Conservation (phyloP, 2,797 vertebrate species). For the Pseudotriccus pelzelni region DNA sequence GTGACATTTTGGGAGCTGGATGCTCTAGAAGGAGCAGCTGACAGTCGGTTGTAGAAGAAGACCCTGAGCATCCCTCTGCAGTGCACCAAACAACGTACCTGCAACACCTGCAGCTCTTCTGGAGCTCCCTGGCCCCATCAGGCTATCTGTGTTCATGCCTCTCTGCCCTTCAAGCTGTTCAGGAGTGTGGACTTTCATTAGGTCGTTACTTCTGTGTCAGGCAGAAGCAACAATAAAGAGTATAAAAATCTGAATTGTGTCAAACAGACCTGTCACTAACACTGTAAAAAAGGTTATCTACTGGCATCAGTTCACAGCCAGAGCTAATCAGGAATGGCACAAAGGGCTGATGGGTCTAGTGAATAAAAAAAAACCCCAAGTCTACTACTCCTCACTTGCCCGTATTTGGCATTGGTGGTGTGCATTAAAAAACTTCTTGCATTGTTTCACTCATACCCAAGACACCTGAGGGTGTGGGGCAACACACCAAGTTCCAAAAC, state of each 20-base stretch:
- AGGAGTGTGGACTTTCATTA: background rate
- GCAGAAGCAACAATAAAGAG: background rate
- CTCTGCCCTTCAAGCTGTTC: background rate
- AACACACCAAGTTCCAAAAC: background rate
- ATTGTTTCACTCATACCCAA: accelerated
- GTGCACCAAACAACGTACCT: accelerated
- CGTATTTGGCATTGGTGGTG: background rate
- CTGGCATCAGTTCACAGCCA: background rate
- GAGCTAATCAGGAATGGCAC: background rate
- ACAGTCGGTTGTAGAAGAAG: background rate
- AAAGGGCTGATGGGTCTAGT: background rate
- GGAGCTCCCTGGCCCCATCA: background rate
- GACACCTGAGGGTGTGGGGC: background rate
- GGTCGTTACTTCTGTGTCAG: background rate
- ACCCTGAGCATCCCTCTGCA: background rate
- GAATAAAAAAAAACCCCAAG: background rate
- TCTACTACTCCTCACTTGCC: background rate
- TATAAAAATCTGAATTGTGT: background rate
- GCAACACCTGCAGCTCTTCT: background rate
- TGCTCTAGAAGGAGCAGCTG: background rate
- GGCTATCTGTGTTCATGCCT: background rate
- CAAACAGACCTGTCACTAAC: background rate
- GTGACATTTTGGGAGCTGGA: background rate
- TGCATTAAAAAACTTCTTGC: accelerated
- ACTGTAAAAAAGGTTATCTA: background rate